Evolutionary conservation across 23 tunicate genomes (phyloP), one percentile per base, ranked within the genome.

Genomic region (Halocynthia aurantium): DNA sequence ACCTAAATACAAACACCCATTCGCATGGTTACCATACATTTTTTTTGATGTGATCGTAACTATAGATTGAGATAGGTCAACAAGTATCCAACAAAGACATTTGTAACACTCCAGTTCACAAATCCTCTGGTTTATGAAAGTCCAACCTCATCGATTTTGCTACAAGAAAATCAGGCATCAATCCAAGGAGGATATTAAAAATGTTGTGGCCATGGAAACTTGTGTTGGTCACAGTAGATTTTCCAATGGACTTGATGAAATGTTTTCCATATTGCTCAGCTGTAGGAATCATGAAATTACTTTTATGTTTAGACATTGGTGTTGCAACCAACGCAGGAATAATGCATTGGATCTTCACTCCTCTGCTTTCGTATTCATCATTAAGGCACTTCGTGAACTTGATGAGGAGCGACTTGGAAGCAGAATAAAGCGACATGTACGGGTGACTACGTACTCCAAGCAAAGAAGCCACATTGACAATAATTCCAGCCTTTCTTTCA

Each of bases 181-280:
- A 8, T 7, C 22, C 8, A 0, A 74, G 9, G 8, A 74, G 13
- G 13, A 74, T 10, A 19, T 74, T 20, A 54, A 74, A 74, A 7
- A 74, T 49, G 56, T 74, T 74, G 31, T 74, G 78, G 22, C 78
- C 55, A 74, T 54, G 21, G 56, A 74, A 74, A 10, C 78, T n/a
- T 8, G 78, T 74, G 22, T 74, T 74, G 9, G 78, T 74, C 64
- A 54, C 15, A 12, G 62, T 21, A 8, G 78, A 74, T 18, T 74
- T 74, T 10, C 78, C 78, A 8, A 74, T 18, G 5, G 78, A 20
- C 63, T 74, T 54, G 70, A 74, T 53, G 9, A 54, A 19, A 54
- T 74, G 22, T 54, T 74, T 74, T 54, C 78, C 78, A 54, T 54
- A 74, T 15, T 54, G 57, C 63, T 55, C 63, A 8, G 78, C 18